Percentiles rank a stretch among this genome's conserved stretches.
Conservation (phyloP, 2,888 invertebrate genomes). For the Aporophyla lueneburgensis region DNA sequence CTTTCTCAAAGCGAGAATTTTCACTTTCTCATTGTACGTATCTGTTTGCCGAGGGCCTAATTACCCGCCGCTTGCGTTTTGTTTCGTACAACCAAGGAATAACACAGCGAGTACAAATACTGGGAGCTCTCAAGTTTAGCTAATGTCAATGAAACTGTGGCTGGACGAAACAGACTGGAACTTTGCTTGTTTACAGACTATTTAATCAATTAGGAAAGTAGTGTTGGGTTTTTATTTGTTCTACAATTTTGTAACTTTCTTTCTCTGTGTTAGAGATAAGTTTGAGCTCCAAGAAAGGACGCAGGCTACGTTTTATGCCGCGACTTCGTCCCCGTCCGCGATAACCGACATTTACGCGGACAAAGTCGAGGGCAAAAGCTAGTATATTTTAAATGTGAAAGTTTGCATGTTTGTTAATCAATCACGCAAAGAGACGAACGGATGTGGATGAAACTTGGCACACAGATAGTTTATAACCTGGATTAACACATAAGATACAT, state of each 20-base stretch:
- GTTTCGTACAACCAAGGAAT: slow-evolving; percentile 73
- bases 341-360: too few relatives aligned
- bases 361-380: too few relatives aligned
- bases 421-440: too few relatives aligned
- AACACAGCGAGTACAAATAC: slow-evolving; percentile 75
- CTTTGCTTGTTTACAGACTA: slow-evolving; percentile 16
- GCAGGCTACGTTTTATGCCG: too few relatives aligned
- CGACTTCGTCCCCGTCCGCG: too few relatives aligned
- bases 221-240: slow-evolving; percentile 5
- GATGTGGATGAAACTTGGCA: too few relatives aligned
- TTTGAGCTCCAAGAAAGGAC: too few relatives aligned
- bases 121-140: slow-evolving; percentile 69
- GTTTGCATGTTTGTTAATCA: too few relatives aligned
- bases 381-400: not conserved
- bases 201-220: slow-evolving; percentile 24
- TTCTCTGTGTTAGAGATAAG: not conserved
- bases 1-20: slow-evolving; percentile 69
- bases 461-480: too few relatives aligned
- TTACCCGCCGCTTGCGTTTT: slow-evolving; percentile 78
- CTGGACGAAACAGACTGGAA: slow-evolving; percentile 27
- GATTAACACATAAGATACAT: too few relatives aligned
- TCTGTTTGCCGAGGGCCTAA: slow-evolving; percentile 79
- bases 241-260: not conserved
- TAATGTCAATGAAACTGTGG: slow-evolving; percentile 48
- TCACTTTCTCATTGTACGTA: slow-evolving; percentile 69